Evolutionary conservation across 2,113 vertebrate genomes (phyloP).

Genomic region (Panthera leo): DNA sequence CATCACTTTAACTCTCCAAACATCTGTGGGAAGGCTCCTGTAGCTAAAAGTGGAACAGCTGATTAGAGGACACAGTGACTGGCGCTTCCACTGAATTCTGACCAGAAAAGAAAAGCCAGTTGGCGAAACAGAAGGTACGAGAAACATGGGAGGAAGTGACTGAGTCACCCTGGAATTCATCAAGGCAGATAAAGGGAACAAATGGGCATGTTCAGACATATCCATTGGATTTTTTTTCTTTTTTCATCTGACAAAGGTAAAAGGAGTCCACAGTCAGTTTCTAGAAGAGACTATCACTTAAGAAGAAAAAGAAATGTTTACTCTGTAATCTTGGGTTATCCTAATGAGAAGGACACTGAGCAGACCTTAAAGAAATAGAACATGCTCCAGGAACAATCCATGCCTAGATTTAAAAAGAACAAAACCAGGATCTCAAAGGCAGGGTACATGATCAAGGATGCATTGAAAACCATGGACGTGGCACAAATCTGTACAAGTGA

Average conservation of each 20-base stretch:
- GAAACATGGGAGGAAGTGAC: conserved; percentile 54
- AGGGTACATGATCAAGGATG: background rate
- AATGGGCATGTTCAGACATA: conserved; percentile 46
- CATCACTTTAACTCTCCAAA: conserved; percentile 35
- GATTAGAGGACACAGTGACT: conserved; percentile 62
- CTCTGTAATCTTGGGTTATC: conserved; percentile 68
- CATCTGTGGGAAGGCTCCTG: conserved; percentile 67
- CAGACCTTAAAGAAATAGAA: conserved; percentile 43
- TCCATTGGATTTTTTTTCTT: background rate
- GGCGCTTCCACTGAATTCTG: conserved; percentile 52
- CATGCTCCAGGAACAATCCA: background rate
- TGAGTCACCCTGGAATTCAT: conserved; percentile 62
- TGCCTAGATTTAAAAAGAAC: conserved; percentile 51
- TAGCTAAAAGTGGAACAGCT: conserved; percentile 67
- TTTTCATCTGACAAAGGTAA: conserved; percentile 43
- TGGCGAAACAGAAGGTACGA: conserved; percentile 61
- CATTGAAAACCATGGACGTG: background rate
- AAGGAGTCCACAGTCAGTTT: conserved; percentile 45
- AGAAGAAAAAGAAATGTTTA: conserved; percentile 54
- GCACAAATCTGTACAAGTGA: background rate
- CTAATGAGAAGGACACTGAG: conserved; percentile 59
- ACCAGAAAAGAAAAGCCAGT: conserved; percentile 73
- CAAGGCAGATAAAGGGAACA: conserved; percentile 42
- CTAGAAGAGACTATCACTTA: conserved; percentile 47
- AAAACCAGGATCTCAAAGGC: conserved; percentile 22